These are phyloP conservation scores for Zoanthus sansibaricus DNA, from an alignment of 92 coral and sea anemone genomes.

Conservation along the genomic window DNA sequence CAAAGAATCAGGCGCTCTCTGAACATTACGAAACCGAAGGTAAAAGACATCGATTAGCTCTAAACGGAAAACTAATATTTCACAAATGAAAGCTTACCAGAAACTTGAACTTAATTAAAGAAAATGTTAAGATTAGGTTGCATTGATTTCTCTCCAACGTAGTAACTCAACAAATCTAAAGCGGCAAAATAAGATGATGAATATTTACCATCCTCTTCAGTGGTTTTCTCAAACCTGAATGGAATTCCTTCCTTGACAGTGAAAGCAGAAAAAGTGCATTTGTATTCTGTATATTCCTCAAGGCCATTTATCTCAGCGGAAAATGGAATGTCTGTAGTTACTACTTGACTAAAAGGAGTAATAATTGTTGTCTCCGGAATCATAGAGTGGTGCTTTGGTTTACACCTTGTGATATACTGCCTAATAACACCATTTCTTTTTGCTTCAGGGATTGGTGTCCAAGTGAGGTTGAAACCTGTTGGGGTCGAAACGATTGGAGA, in stretches of 20 bases:
- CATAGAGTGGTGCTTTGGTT: background rate
- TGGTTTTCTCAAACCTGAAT: background rate
- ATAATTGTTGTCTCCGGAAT: background rate
- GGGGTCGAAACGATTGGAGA: background rate
- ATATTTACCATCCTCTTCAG: constrained; percentile 25
- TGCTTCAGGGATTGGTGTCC: constrained; percentile 2
- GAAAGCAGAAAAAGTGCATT: background rate
- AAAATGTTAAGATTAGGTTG: no score
- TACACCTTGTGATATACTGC: background rate
- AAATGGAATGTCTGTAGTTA: background rate
- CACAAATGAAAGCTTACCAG: no score
- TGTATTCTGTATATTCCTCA: constrained; percentile 5
- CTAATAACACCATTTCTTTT: constrained; percentile 13
- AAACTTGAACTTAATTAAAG: no score
- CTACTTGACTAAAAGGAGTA: background rate
- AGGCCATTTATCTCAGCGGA: constrained; percentile 19
- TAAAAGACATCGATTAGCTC: no score
- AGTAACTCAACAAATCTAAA: no score
- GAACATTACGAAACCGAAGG: no score
- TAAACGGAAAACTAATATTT: no score
- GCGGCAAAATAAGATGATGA: background rate
- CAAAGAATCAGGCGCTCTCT: no score
- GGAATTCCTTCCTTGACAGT: constrained; percentile 18
- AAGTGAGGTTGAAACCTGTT: background rate
- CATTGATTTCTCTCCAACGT: no score